phyloP scores from a whole-genome alignment of 1,140 invertebrate species.

The Drosophila seguyi region DNA sequence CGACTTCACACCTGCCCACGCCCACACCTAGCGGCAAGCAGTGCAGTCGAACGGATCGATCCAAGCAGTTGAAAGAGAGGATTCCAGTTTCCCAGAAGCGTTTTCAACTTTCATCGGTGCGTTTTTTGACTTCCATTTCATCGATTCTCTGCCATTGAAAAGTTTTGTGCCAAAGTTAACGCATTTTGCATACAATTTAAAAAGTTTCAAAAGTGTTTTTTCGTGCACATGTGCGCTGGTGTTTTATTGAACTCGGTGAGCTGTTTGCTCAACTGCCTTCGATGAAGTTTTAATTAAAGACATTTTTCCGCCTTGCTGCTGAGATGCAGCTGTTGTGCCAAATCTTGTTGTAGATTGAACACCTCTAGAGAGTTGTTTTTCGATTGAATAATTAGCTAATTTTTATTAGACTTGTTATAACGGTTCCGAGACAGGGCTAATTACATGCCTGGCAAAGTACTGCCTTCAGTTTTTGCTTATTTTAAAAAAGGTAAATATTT shows the following conservation, averaged over 20 bases:
- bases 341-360: not conserved
- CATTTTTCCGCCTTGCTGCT: slow-evolving; percentile 20
- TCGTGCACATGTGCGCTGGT: slow-evolving; percentile 31
- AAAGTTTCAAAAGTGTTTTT: slow-evolving; percentile 11
- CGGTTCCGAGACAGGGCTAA: not conserved
- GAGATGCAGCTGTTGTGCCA: slow-evolving; percentile 14
- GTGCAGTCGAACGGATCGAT: slow-evolving; percentile 38
- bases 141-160: not conserved
- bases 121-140: slow-evolving; percentile 13
- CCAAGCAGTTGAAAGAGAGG: slow-evolving; percentile 11
- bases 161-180: slow-evolving; percentile 34
- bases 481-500: slow-evolving; percentile 11
- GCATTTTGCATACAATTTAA: slow-evolving; percentile 18
- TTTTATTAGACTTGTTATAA: not conserved
- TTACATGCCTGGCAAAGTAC: not conserved
- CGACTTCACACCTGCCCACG: slow-evolving; percentile 69
- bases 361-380: not conserved
- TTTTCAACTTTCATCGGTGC: slow-evolving; percentile 35
- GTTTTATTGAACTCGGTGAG: slow-evolving; percentile 38
- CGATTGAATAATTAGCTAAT: not conserved
- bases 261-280: slow-evolving; percentile 62
- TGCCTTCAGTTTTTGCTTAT: not conserved
- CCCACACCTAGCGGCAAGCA: slow-evolving; percentile 23
- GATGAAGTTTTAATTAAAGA: slow-evolving; percentile 62
- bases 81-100: slow-evolving; percentile 26